phyloP scores from a whole-genome alignment of 2,888 invertebrate species.

The Euzophera pinguis region DNA sequence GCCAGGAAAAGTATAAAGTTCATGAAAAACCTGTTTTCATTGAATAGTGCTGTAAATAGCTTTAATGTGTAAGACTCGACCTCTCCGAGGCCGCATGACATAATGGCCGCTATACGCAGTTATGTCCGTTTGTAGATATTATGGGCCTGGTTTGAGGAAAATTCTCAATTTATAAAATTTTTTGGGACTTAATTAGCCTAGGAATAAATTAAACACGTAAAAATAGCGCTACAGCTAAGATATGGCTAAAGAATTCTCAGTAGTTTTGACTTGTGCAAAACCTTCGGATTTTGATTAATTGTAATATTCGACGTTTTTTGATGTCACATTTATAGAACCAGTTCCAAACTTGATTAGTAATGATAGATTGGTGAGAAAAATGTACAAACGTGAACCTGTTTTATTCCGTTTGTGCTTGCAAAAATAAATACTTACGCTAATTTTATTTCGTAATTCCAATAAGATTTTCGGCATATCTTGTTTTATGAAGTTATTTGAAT shows the following conservation, averaged over 20 bases:
- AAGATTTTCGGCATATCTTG: too few species aligned
- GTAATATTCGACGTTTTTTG: neutral
- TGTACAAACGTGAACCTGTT: neutral
- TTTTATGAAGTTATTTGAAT: too few species aligned
- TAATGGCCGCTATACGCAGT: conserved; percentile 27
- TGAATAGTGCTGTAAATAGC: conserved; percentile 39
- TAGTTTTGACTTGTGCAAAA: too few species aligned
- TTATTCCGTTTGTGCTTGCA: neutral
- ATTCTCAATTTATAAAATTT: neutral
- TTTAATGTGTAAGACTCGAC: conserved; percentile 48
- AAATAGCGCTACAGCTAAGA: neutral
- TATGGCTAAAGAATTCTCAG: too few species aligned
- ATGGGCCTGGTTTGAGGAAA: neutral
- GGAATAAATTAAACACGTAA: neutral
- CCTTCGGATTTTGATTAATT: too few species aligned
- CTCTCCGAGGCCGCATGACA: conserved; percentile 56
- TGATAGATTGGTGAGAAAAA: neutral
- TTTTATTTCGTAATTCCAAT: neutral
- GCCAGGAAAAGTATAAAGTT: conserved; percentile 20
- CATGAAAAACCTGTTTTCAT: conserved; percentile 55
- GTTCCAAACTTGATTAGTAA: conserved; percentile 5
- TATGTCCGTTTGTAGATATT: neutral
- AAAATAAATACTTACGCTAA: neutral
- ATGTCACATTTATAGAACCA: conserved; percentile 3
- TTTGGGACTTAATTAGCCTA: neutral